A percentile compares a stretch with the other conserved stretches of the same genome.
Evolutionary conservation across 2,797 vertebrate species (phyloP).

Genomic region (Intellagama lesueurii): DNA sequence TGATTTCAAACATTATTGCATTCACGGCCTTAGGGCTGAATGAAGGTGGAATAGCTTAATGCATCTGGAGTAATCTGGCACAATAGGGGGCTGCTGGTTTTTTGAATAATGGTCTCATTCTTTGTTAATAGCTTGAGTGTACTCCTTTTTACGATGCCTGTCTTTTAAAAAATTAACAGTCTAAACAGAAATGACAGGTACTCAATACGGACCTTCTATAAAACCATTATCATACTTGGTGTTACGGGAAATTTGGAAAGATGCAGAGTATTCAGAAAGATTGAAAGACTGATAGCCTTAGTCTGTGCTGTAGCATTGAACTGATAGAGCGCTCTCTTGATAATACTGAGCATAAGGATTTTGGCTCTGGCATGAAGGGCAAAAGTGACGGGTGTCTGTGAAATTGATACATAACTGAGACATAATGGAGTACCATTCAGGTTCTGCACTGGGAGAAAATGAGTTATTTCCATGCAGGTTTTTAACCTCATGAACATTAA

Average conservation of each 20-base stretch:
- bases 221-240: background rate
- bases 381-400: background rate
- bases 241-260: background rate
- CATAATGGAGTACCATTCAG: background rate
- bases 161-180: background rate
- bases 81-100: constrained; percentile 9
- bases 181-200: constrained; percentile 12
- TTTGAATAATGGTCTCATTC: constrained; percentile 15
- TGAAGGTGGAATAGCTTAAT: constrained; percentile 23
- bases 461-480: background rate
- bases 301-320: background rate
- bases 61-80: constrained; percentile 37
- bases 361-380: background rate
- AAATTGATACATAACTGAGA: background rate
- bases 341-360: background rate
- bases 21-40: constrained; percentile 39
- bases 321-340: background rate
- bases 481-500: background rate
- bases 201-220: constrained; percentile 7
- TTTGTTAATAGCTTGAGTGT: constrained; percentile 20
- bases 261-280: background rate
- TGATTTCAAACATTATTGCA: constrained; percentile 34
- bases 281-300: background rate
- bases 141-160: background rate
- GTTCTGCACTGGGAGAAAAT: background rate